Conservation (phyloP, 2,113 vertebrate species). For the Xiphias gladius region DNA sequence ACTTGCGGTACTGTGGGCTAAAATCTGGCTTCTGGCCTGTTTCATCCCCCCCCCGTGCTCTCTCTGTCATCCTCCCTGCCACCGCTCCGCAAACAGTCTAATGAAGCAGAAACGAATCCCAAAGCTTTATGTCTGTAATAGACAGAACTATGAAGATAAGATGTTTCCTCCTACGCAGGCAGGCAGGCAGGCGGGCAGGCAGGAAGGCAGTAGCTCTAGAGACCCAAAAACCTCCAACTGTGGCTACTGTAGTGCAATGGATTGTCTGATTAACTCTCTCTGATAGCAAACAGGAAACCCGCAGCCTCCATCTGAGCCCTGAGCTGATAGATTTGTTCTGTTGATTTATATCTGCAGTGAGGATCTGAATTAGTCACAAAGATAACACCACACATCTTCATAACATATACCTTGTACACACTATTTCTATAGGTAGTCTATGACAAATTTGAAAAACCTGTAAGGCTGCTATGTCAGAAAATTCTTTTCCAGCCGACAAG, state of each 20-base stretch:
- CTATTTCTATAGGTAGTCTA: neutral
- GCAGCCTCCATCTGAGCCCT: constrained; percentile 22
- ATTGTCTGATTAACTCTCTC: constrained; percentile 49
- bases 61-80: constrained; percentile 28
- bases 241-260: constrained; percentile 42
- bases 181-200: constrained; percentile 67
- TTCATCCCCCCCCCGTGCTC: constrained; percentile 4
- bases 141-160: constrained; percentile 70
- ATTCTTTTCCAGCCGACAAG: constrained; percentile 30
- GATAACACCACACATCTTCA: neutral
- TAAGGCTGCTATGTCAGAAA: constrained; percentile 35
- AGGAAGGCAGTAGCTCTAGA: constrained; percentile 66
- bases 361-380: constrained; percentile 8
- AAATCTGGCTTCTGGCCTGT: constrained; percentile 39
- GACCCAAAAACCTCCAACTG: constrained; percentile 65
- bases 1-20: constrained; percentile 59
- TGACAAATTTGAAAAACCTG: constrained; percentile 2
- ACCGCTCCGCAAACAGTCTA: constrained; percentile 47
- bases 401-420: neutral
- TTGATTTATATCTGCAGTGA: constrained; percentile 27
- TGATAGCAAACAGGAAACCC: constrained; percentile 34
- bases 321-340: constrained; percentile 20
- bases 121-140: constrained; percentile 58
- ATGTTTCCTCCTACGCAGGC: constrained; percentile 75
- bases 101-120: constrained; percentile 55